phyloP scores from a whole-genome alignment of 1,140 invertebrate species.

The Ooceraea biroi region DNA sequence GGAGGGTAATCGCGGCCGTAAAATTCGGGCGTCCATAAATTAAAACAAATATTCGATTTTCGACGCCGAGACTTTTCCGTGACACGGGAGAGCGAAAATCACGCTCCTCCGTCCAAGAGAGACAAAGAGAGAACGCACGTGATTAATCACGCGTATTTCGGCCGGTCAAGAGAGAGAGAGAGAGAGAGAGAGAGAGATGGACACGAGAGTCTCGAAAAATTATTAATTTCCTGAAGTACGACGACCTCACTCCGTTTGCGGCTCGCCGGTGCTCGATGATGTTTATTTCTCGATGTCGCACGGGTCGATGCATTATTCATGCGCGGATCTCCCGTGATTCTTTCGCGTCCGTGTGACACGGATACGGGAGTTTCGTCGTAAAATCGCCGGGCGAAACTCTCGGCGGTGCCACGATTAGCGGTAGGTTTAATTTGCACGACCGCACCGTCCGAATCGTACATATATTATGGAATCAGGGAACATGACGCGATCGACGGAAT shows the following conservation, averaged over 20 bases:
- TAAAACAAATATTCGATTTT: slow-evolving; percentile 20
- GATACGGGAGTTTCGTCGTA: slow-evolving; percentile 61
- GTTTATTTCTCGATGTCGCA: slow-evolving; percentile 73
- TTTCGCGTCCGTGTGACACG: slow-evolving; percentile 68
- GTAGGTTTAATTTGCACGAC: neutral
- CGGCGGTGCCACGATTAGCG: slow-evolving; percentile 33
- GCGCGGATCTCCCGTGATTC: slow-evolving; percentile 74
- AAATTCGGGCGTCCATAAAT: slow-evolving; percentile 46
- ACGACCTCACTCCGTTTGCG: slow-evolving; percentile 63
- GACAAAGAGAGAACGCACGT: slow-evolving; percentile 32
- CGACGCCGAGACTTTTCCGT: slow-evolving; percentile 26
- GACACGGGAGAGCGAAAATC: slow-evolving; percentile 38
- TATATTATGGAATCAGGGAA: too few relatives aligned
- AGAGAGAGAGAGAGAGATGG: slow-evolving; percentile 18
- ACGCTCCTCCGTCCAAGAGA: neutral
- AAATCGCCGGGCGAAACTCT: slow-evolving; percentile 48
- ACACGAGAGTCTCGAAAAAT: slow-evolving; percentile 65
- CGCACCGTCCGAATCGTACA: too few relatives aligned
- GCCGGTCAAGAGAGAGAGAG: slow-evolving; percentile 16
- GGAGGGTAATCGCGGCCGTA: slow-evolving; percentile 2
- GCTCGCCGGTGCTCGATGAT: slow-evolving; percentile 58
- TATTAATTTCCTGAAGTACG: slow-evolving; percentile 68
- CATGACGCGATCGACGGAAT: too few relatives aligned
- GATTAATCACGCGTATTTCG: slow-evolving; percentile 69
- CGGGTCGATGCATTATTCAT: slow-evolving; percentile 80